Conservation (phyloP, 92 coral and sea anemone species). For the Zoanthus solanderi region DNA sequence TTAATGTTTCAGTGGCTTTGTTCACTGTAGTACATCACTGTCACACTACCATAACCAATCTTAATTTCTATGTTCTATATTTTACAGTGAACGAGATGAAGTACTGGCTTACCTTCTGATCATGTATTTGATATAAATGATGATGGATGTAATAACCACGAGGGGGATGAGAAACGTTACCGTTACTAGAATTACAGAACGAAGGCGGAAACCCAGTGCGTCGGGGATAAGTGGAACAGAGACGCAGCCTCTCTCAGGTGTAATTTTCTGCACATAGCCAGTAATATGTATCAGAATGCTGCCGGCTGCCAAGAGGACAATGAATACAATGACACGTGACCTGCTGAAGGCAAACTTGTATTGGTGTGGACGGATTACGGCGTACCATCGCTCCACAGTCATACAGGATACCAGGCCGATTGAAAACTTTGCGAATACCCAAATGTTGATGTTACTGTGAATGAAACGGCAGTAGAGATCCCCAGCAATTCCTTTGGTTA, state of each 20-base stretch:
- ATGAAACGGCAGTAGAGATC: constrained; percentile 25
- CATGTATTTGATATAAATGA: no score
- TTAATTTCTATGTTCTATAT: no score
- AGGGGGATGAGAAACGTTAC: constrained; percentile 5
- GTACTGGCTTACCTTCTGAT: no score
- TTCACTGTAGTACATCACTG: no score
- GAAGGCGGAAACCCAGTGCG: background rate
- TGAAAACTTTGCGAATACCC: constrained; percentile 34
- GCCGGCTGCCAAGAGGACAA: background rate
- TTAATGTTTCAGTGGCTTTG: no score
- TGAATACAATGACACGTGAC: background rate
- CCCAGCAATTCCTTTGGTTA: constrained; percentile 22
- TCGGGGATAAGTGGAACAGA: background rate
- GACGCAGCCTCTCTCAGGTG: constrained; percentile 22
- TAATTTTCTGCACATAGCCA: constrained; percentile 18
- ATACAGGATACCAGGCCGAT: constrained; percentile 24
- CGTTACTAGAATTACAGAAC: background rate
- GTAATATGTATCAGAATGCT: background rate
- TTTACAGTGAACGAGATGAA: no score
- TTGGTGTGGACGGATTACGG: constrained; percentile 13
- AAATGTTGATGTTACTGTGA: constrained; percentile 30
- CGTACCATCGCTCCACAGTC: constrained; percentile 34
- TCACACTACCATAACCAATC: no score
- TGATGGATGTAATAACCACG: no score
- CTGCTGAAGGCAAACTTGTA: constrained; percentile 26